Base-by-base conservation (phyloP, 2,113 vertebrate species). In the Phylloscopus whistleri region DNA sequence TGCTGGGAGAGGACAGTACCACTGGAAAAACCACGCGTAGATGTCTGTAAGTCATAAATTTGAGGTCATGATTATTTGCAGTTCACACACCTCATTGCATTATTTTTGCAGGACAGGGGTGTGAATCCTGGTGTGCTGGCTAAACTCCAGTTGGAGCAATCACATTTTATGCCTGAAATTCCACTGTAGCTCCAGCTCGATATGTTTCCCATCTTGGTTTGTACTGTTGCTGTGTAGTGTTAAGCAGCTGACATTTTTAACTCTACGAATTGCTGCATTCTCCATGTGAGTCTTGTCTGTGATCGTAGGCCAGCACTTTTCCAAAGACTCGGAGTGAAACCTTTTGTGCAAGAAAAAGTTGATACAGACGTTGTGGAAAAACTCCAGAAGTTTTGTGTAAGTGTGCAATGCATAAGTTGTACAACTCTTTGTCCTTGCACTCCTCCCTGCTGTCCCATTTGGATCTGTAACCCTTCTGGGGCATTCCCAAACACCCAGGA, bases 51-150 rank as follows among this genome's bases (percentile, higher is more conserved):
- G 69, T 83, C 55, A 72, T 95, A 90, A 93, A 93, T 94, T 85
- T 87, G 87, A 89, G 84, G 94, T 96, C 94, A 79, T 83, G 90
- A 89, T 87, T 96, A 90, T 96, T 91, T 95, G 93, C 6, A 12
- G 66, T 79, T 96, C 89, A 60, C 89, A 87, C 96, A 96, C 96
- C 89, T 96, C 91, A 59, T 94, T 94, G 95, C 82, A 86, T 80
- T 86, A 84, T 73, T 89, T 95, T 92, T 89, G 75, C 86, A 87
- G 95, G 96, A 95, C 91, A 95, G 83, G 82, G 96, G 91, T 96
- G 96, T 91, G 96, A 96, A 96, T 94, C 93, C 87, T 95, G 91
- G 70, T 76, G 93, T 90, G 89, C 68, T 96, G 95, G 91, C 93
- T 90, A 31, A 94, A 84, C 44, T 96, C 91, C 90, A 96, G 95